Evolutionary conservation across 2,888 invertebrate species (phyloP).

Genomic region (Carabus problematicus): DNA sequence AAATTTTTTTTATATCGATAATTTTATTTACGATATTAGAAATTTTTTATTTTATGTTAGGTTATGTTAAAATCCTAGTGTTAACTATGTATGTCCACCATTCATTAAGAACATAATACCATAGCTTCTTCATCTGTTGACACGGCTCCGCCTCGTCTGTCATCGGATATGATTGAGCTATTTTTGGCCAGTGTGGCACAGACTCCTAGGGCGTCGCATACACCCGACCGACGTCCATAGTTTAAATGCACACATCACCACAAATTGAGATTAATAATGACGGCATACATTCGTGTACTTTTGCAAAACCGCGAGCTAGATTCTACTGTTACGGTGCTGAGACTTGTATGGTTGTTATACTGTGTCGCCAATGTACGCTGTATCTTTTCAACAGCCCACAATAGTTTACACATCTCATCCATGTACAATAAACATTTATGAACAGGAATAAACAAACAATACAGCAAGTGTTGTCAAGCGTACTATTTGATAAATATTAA

Average conservation of each 20-base stretch:
- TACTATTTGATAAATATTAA: too few species aligned
- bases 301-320: background rate
- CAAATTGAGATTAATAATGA: slow-evolving; percentile 27
- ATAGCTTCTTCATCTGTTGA: slow-evolving; percentile 12
- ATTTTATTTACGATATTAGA: background rate
- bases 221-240: slow-evolving; percentile 16
- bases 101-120: background rate
- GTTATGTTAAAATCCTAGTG: too few species aligned
- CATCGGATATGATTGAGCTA: slow-evolving; percentile 33
- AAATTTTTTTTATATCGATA: too few species aligned
- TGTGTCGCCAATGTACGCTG: too few species aligned
- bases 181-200: slow-evolving; percentile 15
- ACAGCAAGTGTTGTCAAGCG: too few species aligned
- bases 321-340: too few species aligned
- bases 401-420: too few species aligned
- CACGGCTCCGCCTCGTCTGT: slow-evolving; percentile 24
- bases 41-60: background rate
- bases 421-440: too few species aligned
- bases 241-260: background rate
- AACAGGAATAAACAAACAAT: too few species aligned
- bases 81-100: background rate
- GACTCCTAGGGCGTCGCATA: slow-evolving; percentile 1
- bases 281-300: slow-evolving; percentile 1
- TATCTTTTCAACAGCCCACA: too few species aligned
- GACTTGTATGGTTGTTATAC: too few species aligned